Evolutionary conservation across 2,888 invertebrate species (phyloP), one percentile per base, ranked within the genome.

Genomic region (Cataglyphis albicans): DNA sequence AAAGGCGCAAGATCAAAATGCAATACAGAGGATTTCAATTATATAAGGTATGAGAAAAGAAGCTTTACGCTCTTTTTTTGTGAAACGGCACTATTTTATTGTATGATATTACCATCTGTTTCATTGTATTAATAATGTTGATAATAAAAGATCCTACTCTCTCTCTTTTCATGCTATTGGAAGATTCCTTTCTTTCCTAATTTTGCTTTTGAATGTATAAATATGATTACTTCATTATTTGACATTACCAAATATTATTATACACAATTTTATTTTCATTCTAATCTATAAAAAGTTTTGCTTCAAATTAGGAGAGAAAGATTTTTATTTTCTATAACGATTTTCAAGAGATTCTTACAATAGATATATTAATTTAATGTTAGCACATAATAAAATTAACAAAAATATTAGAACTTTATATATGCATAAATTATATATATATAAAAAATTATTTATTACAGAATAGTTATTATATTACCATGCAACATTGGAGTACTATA

Each of bases 111-210:
- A 91, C 89, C 78, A 78, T 52, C 90, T 92, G 91, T 93, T 93
- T 92, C 90, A 90, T 90, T 93, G 92, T 94, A 93, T 92, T 91
- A 92, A 93, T 92, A 91, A 93, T 92, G 93, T 93, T 93, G 90
- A 93, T 93, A 92, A 93, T 93, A 93, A 93, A 91, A 90, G 73
- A 74, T 87, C 84, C 81, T 85, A 83, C 82, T 84, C 84, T 87
- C 61, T 67, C 74, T 87, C 84, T 84, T 82, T 61, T n/a, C 2
- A n/a, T n/a, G 6, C 48, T n/a, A 52, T n/a, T 52, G 6, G n/a
- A 52, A 52, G n/a, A n/a, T 38, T 52, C 32, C 18, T 52, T 32
- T 68, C 48, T 52, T n/a, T n/a, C 10, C 18, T 18, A 12, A 48
- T 68, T 15, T 32, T 21, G n/a, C n/a, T 68, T n/a, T 48, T 21